These are phyloP conservation scores for Halocynthia aurantium DNA, from an alignment of 23 tunicate species.

Conservation along the genomic window DNA sequence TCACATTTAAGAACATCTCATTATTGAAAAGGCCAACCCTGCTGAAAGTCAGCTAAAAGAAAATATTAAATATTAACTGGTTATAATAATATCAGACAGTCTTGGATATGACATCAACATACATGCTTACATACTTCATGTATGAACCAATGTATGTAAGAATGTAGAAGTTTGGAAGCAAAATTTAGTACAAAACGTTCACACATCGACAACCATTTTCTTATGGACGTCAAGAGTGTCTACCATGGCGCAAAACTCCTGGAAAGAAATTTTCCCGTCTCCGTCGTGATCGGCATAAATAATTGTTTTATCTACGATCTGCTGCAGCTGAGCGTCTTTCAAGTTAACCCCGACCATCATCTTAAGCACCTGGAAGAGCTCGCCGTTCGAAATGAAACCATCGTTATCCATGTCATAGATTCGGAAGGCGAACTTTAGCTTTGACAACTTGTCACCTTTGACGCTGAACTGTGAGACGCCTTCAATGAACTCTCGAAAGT, in stretches of 20 bases:
- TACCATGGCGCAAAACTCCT: slow-evolving; percentile 88
- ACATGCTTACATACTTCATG: too few species aligned
- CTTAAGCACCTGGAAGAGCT: slow-evolving; percentile 93
- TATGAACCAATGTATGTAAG: too few species aligned
- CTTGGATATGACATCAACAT: too few species aligned
- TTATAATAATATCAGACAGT: too few species aligned
- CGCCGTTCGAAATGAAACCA: slow-evolving; percentile 98
- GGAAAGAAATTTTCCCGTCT: slow-evolving; percentile 94
- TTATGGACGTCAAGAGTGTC: slow-evolving; percentile 82
- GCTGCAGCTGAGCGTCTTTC: slow-evolving; percentile 93
- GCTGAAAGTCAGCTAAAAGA: too few species aligned
- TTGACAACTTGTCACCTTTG: slow-evolving; percentile 91
- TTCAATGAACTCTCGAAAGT: slow-evolving; percentile 96
- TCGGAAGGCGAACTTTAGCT: slow-evolving; percentile 94
- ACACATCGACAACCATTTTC: slow-evolving; percentile 97
- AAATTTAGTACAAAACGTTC: background rate
- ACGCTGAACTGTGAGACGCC: slow-evolving; percentile 98
- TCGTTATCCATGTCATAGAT: slow-evolving; percentile 98
- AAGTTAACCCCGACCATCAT: slow-evolving; percentile 99
- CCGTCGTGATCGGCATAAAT: slow-evolving; percentile 98
- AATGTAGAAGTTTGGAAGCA: too few species aligned
- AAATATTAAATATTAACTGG: too few species aligned
- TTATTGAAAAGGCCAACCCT: too few species aligned
- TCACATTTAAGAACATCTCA: too few species aligned
- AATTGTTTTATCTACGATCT: slow-evolving; percentile 97